Evolutionary conservation across 2,797 vertebrate species (phyloP).

Genomic region (Gymnocypris eckloni): DNA sequence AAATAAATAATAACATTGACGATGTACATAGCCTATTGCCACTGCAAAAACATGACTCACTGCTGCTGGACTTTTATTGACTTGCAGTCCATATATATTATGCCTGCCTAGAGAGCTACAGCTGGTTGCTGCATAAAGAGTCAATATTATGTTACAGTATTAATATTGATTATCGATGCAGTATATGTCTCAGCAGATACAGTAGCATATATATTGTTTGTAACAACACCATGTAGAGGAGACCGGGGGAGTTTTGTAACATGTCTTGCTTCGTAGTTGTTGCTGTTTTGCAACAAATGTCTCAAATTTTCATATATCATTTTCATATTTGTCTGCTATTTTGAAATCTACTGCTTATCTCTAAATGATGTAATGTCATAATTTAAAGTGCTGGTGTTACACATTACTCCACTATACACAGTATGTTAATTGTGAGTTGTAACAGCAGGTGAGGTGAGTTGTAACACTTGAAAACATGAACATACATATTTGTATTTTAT

Average conservation of each 20-base stretch:
- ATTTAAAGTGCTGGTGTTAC: background rate
- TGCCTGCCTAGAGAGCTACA: background rate
- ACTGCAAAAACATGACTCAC: constrained; percentile 23
- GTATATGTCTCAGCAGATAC: background rate
- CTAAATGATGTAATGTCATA: background rate
- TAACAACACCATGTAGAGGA: background rate
- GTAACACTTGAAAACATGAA: background rate
- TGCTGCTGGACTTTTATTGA: constrained; percentile 34
- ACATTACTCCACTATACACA: background rate
- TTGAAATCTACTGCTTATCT: background rate
- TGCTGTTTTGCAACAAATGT: background rate
- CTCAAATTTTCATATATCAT: background rate
- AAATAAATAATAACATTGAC: background rate
- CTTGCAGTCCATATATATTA: background rate
- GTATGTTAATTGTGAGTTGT: background rate
- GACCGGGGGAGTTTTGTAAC: background rate
- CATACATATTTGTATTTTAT: background rate
- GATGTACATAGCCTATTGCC: too few relatives aligned
- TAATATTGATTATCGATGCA: constrained; percentile 3
- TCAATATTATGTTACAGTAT: constrained; percentile 29
- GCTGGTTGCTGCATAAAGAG: background rate
- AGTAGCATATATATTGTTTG: background rate
- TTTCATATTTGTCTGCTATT: background rate
- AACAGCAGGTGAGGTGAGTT: background rate
- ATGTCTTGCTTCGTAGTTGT: background rate